Base-by-base conservation (phyloP, 2,113 vertebrate species). In the Leptobrachium leishanense region DNA sequence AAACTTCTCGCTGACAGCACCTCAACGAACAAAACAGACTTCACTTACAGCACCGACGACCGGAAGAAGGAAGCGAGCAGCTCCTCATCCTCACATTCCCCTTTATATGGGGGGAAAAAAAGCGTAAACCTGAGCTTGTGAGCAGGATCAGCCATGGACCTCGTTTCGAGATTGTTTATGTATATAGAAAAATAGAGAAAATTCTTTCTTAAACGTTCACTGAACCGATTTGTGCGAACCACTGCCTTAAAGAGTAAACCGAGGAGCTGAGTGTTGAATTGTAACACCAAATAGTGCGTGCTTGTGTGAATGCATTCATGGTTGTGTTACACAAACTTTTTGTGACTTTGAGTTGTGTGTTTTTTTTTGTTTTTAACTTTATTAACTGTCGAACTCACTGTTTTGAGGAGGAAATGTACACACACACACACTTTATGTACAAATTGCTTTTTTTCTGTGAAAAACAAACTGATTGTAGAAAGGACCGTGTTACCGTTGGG, bases 181-280 rank as follows among this genome's bases (percentile, higher is more conserved):
- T 81, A 74, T 10, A 81, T 74, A 81, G 43, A 54, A 43, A 43
- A 55, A 72, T 53, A 9, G 9, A 68, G 40, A 67, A 72, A 46
- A 46, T 31, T 74, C 44, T 74, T 87, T 90, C 87, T 79, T 10
- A 86, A 86, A 74, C 72, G 68, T 11, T 91, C 87, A 91, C 90
- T 86, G 85, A 91, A 92, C 88, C 89, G 89, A 92, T 90, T 87
- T 93, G 89, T 92, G 90, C 90, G 92, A 92, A 96, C 95, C 95
- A 96, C 95, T 97, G 96, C 96, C 97, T 98, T 98, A 98, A 96
- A 91, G 92, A 96, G 53, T 57, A 80, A 77, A 53, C 31, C 31
- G 41, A 66, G 68, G 59, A 57, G 67, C 57, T 74, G 92, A 88
- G 88, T 91, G 92, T 89, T 90, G 82, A 91, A 88, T 15, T 15